Evolutionary conservation across 92 coral and sea anemone species (phyloP).

Genomic region (Metridium senile): DNA sequence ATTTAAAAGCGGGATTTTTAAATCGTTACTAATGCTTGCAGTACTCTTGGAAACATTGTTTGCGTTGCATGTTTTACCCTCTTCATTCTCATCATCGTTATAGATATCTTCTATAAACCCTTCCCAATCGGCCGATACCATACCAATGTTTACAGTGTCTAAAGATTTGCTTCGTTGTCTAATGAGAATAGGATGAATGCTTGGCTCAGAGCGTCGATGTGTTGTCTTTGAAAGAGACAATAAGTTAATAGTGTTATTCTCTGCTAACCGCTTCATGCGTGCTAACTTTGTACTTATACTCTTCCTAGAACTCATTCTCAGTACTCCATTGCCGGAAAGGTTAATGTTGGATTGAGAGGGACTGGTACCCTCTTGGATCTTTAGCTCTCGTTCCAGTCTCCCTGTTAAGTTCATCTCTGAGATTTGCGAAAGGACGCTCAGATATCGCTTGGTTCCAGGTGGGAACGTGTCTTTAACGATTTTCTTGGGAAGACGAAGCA

Average conservation of each 20-base stretch:
- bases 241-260: constrained; percentile 9
- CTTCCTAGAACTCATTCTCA: constrained; percentile 53
- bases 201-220: not conserved
- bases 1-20: not conserved
- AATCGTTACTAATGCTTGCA: not conserved
- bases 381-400: constrained; percentile 49
- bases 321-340: constrained; percentile 43
- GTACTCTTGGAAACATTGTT: not conserved
- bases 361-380: constrained; percentile 30
- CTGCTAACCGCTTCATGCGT: constrained; percentile 23
- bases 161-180: constrained; percentile 18
- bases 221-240: not conserved
- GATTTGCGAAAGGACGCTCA: constrained; percentile 42
- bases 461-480: constrained; percentile 55
- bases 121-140: constrained; percentile 49
- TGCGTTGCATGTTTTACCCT: not conserved
- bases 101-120: constrained; percentile 23
- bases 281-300: constrained; percentile 21
- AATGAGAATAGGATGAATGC: not conserved
- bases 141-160: constrained; percentile 47
- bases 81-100: constrained; percentile 18
- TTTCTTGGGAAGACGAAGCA: constrained; percentile 74
- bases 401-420: constrained; percentile 47
- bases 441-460: constrained; percentile 62
- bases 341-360: constrained; percentile 51